Conservation (phyloP, 1,140 invertebrate species). For the Rhynchophorus ferrugineus region DNA sequence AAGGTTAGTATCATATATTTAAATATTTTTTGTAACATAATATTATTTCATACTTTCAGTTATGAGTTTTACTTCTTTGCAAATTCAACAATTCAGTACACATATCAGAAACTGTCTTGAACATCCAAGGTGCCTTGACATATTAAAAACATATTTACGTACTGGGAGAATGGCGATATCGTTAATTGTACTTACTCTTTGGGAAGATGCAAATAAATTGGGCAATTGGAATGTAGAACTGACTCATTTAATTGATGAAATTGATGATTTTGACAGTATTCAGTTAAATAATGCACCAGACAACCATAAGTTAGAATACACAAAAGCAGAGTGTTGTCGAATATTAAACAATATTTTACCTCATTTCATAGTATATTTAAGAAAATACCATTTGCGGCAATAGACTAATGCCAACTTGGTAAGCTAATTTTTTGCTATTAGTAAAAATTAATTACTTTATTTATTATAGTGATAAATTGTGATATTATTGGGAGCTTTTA, state of each 20-base stretch:
- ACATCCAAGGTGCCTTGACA: conserved; percentile 9
- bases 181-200: conserved; percentile 10
- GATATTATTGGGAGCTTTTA: too few relatives aligned
- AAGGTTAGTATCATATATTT: neutral
- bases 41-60: conserved; percentile 15
- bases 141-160: conserved; percentile 13
- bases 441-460: too few relatives aligned
- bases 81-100: conserved; percentile 18
- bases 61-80: conserved; percentile 11
- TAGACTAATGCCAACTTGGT: too few relatives aligned
- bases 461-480: too few relatives aligned
- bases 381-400: conserved; percentile 8
- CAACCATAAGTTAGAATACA: conserved; percentile 19
- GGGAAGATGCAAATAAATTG: conserved; percentile 11
- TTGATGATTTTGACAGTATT: conserved; percentile 24
- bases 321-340: conserved; percentile 21
- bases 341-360: conserved; percentile 10
- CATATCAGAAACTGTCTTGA: conserved; percentile 17
- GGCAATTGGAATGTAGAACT: conserved; percentile 12
- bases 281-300: conserved; percentile 11
- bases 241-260: conserved; percentile 22
- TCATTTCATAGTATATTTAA: conserved; percentile 19
- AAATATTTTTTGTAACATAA: neutral
- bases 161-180: conserved; percentile 3
- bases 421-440: too few relatives aligned